phyloP scores from a whole-genome alignment of 2,888 invertebrate genomes.

The Nemapogon koenigi region DNA sequence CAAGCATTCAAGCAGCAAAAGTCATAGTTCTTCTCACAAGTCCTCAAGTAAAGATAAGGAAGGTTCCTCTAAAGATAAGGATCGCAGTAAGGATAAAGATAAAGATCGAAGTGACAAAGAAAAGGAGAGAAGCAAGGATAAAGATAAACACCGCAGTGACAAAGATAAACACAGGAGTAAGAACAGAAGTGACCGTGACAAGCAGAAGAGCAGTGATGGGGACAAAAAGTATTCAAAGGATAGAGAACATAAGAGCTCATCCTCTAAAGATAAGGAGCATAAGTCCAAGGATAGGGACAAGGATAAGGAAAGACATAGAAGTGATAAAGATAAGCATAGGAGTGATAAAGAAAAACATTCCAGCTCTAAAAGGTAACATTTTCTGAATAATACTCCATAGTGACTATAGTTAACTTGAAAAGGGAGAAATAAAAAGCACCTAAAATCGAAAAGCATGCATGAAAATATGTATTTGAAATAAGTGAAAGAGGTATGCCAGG shows the following conservation, averaged over 20 bases:
- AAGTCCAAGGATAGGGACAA: conserved; percentile 36
- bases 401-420: too few species aligned
- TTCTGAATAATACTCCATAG: too few species aligned
- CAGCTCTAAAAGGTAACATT: too few species aligned
- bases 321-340: conserved; percentile 52
- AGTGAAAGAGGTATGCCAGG: too few species aligned
- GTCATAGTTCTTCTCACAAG: conserved; percentile 59
- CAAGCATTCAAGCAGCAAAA: conserved; percentile 59
- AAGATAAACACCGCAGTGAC: conserved; percentile 37
- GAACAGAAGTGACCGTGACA: conserved; percentile 26
- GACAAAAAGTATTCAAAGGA: conserved; percentile 44
- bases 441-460: too few species aligned
- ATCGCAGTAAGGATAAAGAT: conserved; percentile 22
- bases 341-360: conserved; percentile 47
- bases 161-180: conserved; percentile 23
- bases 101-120: conserved; percentile 16
- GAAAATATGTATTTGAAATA: too few species aligned
- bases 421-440: too few species aligned
- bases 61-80: conserved; percentile 34
- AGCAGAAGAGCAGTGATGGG: conserved; percentile 28
- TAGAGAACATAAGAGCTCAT: conserved; percentile 36
- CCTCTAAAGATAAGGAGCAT: conserved; percentile 49
- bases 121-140: conserved; percentile 27
- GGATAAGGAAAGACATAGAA: conserved; percentile 44
- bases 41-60: conserved; percentile 38